Conservation (phyloP, 2,113 vertebrate genomes). For the Colossoma macropomum region DNA sequence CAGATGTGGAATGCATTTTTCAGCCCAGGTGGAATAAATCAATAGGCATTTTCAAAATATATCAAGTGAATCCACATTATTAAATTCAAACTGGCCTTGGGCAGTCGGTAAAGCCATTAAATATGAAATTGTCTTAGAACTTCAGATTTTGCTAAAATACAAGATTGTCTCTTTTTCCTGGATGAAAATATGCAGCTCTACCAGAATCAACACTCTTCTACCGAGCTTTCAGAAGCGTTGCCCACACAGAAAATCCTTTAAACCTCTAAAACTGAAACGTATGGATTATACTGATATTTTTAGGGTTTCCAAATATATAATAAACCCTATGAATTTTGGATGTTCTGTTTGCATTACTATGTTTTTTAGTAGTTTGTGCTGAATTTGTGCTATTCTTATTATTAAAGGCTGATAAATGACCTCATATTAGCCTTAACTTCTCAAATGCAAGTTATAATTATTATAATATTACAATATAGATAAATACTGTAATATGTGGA, state of each 20-base stretch:
- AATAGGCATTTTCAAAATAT: conserved; percentile 69
- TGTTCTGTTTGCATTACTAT: not conserved
- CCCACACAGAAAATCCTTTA: not conserved
- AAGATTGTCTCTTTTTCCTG: conserved; percentile 20
- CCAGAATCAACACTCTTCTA: conserved; percentile 53
- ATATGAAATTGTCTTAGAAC: conserved; percentile 55
- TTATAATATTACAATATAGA: too few relatives aligned
- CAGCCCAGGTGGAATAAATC: conserved; percentile 82
- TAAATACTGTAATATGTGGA: too few relatives aligned
- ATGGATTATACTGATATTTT: not conserved
- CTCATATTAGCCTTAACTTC: too few relatives aligned
- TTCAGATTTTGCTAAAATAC: not conserved
- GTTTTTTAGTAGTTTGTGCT: not conserved
- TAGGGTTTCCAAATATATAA: not conserved
- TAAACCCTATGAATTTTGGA: not conserved
- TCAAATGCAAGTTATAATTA: too few relatives aligned
- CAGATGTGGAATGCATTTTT: conserved; percentile 82
- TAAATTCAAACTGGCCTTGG: conserved; percentile 67
- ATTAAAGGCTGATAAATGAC: too few relatives aligned
- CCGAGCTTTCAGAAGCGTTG: conserved; percentile 40
- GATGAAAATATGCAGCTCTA: conserved; percentile 24
- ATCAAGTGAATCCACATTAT: conserved; percentile 76
- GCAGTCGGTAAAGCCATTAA: conserved; percentile 59
- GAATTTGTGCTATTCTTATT: not conserved
- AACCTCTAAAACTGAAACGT: not conserved